A percentile compares a stretch with the other conserved stretches of the same genome.
These are phyloP conservation scores for Carabus problematicus DNA, from an alignment of 2,888 invertebrate genomes.

Conservation along the genomic window DNA sequence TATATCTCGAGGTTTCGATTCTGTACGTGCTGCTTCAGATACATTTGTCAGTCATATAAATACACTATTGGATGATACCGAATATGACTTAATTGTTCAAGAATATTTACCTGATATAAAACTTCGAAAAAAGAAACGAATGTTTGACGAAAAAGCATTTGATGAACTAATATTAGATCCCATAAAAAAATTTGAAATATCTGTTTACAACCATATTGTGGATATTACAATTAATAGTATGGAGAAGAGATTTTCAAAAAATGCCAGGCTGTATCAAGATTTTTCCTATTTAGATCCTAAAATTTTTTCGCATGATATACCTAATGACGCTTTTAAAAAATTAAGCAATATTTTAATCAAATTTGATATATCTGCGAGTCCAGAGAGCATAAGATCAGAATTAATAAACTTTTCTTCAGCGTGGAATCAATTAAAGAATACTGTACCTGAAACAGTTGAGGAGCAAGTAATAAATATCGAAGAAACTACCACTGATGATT, in stretches of 20 bases:
- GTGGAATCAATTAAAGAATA: too few species aligned
- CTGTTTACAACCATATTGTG: neutral
- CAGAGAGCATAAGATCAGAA: too few species aligned
- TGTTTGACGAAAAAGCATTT: slow-evolving; percentile 6
- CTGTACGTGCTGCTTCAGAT: slow-evolving; percentile 2
- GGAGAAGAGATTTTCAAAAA: slow-evolving; percentile 11
- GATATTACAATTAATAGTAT: slow-evolving; percentile 3
- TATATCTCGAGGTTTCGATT: neutral
- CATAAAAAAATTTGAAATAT: neutral
- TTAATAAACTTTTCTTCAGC: too few species aligned
- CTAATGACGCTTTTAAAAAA: neutral
- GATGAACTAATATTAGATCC: neutral
- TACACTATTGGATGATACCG: slow-evolving; percentile 17
- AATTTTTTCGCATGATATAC: neutral
- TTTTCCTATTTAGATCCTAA: slow-evolving; percentile 3
- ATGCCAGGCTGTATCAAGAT: neutral
- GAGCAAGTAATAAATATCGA: too few species aligned
- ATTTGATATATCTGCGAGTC: too few species aligned
- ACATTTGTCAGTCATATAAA: slow-evolving; percentile 29
- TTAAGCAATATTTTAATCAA: too few species aligned
- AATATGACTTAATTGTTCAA: slow-evolving; percentile 8
- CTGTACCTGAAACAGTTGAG: too few species aligned
- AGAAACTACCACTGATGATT: too few species aligned
- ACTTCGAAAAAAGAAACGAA: slow-evolving; percentile 15
- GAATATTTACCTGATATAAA: slow-evolving; percentile 6